These are phyloP conservation scores for Tetropium fuscum DNA, from an alignment of 2,888 invertebrate genomes.

Conservation along the genomic window DNA sequence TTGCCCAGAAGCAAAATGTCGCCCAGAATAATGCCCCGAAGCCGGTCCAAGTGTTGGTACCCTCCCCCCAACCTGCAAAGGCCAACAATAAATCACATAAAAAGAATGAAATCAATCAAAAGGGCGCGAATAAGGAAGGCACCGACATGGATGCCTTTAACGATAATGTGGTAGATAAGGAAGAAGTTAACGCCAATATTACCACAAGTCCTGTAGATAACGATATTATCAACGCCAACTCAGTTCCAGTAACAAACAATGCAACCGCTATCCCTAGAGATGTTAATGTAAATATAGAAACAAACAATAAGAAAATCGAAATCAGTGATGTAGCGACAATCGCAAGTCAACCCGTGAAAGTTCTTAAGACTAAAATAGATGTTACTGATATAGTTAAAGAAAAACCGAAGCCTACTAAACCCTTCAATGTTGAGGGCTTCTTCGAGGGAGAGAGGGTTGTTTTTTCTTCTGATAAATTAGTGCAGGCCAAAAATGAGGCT, in stretches of 20 bases:
- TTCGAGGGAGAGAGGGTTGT: constrained; percentile 60
- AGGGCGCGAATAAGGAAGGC: constrained; percentile 72
- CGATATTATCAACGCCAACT: constrained; percentile 37
- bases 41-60: constrained; percentile 50
- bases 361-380: constrained; percentile 44
- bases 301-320: constrained; percentile 29
- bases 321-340: constrained; percentile 36
- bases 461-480: constrained; percentile 59
- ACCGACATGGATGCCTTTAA: constrained; percentile 73
- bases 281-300: constrained; percentile 24
- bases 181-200: constrained; percentile 26
- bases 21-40: constrained; percentile 35
- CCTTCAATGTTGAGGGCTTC: constrained; percentile 39
- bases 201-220: constrained; percentile 19
- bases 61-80: constrained; percentile 65
- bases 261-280: constrained; percentile 10
- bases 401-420: constrained; percentile 53
- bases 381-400: constrained; percentile 63
- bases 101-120: constrained; percentile 69
- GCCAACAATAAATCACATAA: constrained; percentile 68
- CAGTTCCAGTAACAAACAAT: constrained; percentile 16
- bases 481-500: constrained; percentile 62
- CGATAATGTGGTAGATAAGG: constrained; percentile 52
- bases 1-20: constrained; percentile 37
- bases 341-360: constrained; percentile 31